Evolutionary conservation across 53 echinoderm and acorn worm species (phyloP).

Genomic region (Stichopus horrens): DNA sequence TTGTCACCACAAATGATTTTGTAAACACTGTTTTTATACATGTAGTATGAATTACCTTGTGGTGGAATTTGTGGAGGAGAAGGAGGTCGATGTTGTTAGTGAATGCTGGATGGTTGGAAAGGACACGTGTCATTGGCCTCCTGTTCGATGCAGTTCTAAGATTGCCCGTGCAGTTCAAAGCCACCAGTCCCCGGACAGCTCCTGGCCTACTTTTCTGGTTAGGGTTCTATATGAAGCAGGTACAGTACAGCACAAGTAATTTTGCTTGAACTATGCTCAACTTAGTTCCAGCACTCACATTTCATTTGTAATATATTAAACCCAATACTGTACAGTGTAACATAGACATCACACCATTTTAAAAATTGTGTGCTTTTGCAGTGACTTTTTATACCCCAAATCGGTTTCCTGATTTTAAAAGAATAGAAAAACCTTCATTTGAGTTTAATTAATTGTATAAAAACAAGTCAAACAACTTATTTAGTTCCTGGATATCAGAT

Average conservation of each 20-base stretch:
- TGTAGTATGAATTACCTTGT: slow-evolving; percentile 12
- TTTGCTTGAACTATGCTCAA: not conserved
- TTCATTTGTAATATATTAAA: too few species aligned
- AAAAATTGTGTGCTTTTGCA: not conserved
- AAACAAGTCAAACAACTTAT: too few species aligned
- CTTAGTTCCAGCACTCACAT: too few species aligned
- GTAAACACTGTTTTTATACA: not conserved
- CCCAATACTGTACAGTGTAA: too few species aligned
- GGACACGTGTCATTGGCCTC: slow-evolving; percentile 4
- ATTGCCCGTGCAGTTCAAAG: not conserved
- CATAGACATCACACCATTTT: too few species aligned
- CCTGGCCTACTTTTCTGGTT: not conserved
- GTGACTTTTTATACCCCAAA: not conserved
- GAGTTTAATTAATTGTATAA: too few species aligned
- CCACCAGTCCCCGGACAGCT: not conserved
- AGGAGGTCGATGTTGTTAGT: slow-evolving; percentile 1
- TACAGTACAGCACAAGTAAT: not conserved
- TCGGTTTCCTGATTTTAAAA: not conserved
- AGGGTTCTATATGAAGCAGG: not conserved
- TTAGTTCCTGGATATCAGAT: too few species aligned
- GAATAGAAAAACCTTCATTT: not conserved
- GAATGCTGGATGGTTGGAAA: not conserved
- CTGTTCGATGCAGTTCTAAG: not conserved
- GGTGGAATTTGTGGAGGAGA: slow-evolving; percentile 9
- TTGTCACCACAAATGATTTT: not conserved